These are phyloP conservation scores for Netelia melanura DNA, from an alignment of 2,888 invertebrate species.

Conservation along the genomic window DNA sequence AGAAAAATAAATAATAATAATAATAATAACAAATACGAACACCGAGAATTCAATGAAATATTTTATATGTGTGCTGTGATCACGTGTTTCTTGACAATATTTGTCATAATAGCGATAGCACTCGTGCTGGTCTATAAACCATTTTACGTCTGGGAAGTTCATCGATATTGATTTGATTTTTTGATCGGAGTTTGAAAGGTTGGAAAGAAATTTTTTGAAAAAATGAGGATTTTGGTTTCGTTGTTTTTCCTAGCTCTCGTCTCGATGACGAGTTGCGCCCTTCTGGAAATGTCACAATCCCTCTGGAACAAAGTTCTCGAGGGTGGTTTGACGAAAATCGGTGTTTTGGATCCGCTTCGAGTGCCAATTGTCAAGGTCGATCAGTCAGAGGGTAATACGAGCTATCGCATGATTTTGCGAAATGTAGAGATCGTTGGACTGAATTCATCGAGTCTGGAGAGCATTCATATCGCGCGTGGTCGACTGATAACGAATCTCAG, in stretches of 20 bases:
- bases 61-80: conserved; percentile 71
- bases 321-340: conserved; percentile 78
- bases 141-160: conserved; percentile 75
- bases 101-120: conserved; percentile 72
- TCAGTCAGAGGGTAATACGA: conserved; percentile 84
- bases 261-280: conserved; percentile 63
- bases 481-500: conserved; percentile 79
- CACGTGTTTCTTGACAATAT: conserved; percentile 73
- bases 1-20: not conserved
- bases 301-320: conserved; percentile 80
- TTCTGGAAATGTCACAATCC: conserved; percentile 80
- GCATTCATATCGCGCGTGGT: conserved; percentile 80
- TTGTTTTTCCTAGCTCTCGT: conserved; percentile 45
- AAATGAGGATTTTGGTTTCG: conserved; percentile 53
- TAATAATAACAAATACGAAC: not conserved
- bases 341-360: conserved; percentile 79
- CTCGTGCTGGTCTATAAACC: conserved; percentile 77
- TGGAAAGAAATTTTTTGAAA: conserved; percentile 12
- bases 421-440: conserved; percentile 80
- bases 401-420: conserved; percentile 79
- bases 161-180: conserved; percentile 29
- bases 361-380: conserved; percentile 84
- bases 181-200: not conserved
- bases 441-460: conserved; percentile 80
- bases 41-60: not conserved